phyloP scores from a whole-genome alignment of 2,113 vertebrate species.

The Illadopsis cleaveri region DNA sequence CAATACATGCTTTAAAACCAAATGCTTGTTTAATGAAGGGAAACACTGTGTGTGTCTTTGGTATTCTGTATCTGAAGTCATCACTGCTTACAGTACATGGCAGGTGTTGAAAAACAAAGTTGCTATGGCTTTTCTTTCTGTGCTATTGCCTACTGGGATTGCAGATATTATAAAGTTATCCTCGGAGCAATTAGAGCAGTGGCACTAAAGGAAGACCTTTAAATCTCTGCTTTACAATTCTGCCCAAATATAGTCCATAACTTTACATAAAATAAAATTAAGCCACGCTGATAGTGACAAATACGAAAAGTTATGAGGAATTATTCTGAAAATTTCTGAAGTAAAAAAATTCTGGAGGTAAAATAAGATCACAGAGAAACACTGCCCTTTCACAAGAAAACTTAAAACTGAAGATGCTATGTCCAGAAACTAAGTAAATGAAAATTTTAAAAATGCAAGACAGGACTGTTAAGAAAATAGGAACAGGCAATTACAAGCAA shows the following conservation, averaged over 20 bases:
- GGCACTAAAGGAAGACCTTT: neutral
- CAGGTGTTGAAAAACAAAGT: conserved; percentile 31
- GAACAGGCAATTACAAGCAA: neutral
- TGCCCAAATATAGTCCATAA: neutral
- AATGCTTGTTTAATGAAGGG: conserved; percentile 24
- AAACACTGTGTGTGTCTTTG: conserved; percentile 7
- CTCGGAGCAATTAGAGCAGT: neutral
- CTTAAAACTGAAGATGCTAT: neutral
- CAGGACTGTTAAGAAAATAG: neutral
- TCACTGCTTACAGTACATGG: conserved; percentile 23
- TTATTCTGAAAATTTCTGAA: neutral
- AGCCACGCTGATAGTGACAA: neutral
- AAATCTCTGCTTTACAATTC: neutral
- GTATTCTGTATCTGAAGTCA: conserved; percentile 19
- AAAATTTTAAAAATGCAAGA: neutral
- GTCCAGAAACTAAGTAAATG: neutral
- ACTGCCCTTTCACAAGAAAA: neutral
- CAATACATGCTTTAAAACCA: conserved; percentile 39
- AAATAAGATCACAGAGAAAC: neutral
- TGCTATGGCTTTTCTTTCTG: neutral
- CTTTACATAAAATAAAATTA: neutral
- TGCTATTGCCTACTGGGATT: neutral
- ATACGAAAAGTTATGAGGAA: neutral
- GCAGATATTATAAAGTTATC: neutral
- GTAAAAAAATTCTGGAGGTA: neutral